Evolutionary conservation across 23 tunicate species (phyloP), one percentile per base, ranked within the genome.

Genomic region (Clavelina lepadiformis): DNA sequence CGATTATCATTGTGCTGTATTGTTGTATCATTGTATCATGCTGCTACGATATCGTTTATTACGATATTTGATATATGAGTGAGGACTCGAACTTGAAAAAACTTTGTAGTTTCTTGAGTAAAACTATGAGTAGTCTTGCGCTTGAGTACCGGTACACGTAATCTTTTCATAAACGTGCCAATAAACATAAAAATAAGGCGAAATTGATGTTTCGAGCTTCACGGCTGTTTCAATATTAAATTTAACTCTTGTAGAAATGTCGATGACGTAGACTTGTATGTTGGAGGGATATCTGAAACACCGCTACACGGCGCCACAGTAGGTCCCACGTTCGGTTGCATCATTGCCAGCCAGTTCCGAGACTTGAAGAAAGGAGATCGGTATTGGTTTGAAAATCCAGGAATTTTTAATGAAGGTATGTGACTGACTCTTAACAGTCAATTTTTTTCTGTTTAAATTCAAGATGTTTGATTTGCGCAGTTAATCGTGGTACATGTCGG

Each of bases 341-440:
- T 88, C 2, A 82, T 82, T 28, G 81, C 77, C 31, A 35, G 61
- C 25, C 96, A 88, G 65, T 79, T 87, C 46, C 74, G 87, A 3
- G 96, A 79, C 15, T n/a, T 87, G 0, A 80, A 77, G 32, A 74
- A 73, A 13, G 96, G 96, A 28, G 96, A 88, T 38, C 65, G 82
- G 41, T 68, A 55, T 28, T 88, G 87, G 81, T 76, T 65, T 41
- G 96, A 88, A 51, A 75, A 88, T 35, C 82, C 92, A 19, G 82
- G 77, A 68, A 31, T 24, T 7, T 82, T 82, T 35, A 54, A 60
- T n/a, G 20, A 51, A 56, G 75, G 91, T 82, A 34, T 5, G 38
- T 7, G n/a, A n/a, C n/a, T 44, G 49, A 11, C 15, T 44, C 15
- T 44, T 44, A 44, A 11, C 49, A n/a, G n/a, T n/a, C n/a, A n/a